Conservation (phyloP, 1,140 invertebrate genomes). For the Aethina tumida region DNA sequence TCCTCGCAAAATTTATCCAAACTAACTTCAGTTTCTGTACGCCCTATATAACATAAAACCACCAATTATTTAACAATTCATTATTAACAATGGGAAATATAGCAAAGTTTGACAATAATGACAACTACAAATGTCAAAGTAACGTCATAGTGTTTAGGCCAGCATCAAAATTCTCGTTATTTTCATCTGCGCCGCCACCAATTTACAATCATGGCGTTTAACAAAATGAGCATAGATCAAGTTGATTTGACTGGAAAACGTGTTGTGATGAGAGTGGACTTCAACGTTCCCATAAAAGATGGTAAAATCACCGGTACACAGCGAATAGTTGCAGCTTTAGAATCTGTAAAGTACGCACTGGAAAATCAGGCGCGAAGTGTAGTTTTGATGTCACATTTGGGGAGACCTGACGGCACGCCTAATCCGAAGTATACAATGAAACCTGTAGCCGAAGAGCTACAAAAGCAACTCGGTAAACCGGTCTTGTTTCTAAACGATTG, state of each 20-base stretch:
- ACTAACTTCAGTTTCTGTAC: slow-evolving; percentile 43
- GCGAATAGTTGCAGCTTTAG: slow-evolving; percentile 89
- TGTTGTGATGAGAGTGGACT: slow-evolving; percentile 84
- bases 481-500: slow-evolving; percentile 86
- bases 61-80: no score
- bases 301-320: slow-evolving; percentile 95
- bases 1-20: slow-evolving; percentile 72
- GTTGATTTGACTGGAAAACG: slow-evolving; percentile 62
- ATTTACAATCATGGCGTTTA: no score
- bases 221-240: slow-evolving; percentile 71
- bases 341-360: slow-evolving; percentile 85
- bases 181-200: no score
- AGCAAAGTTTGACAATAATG: no score
- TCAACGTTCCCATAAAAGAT: slow-evolving; percentile 95
- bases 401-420: slow-evolving; percentile 81
- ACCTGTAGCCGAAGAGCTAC: slow-evolving; percentile 83
- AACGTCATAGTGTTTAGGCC: no score
- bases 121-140: no score
- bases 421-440: slow-evolving; percentile 82
- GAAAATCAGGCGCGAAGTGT: slow-evolving; percentile 89
- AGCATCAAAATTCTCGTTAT: no score
- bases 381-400: slow-evolving; percentile 92
- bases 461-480: slow-evolving; percentile 71
- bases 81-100: no score
- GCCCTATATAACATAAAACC: no score